Conservation (phyloP, 2,797 vertebrate species). For the Crocodylus rhombifer region DNA sequence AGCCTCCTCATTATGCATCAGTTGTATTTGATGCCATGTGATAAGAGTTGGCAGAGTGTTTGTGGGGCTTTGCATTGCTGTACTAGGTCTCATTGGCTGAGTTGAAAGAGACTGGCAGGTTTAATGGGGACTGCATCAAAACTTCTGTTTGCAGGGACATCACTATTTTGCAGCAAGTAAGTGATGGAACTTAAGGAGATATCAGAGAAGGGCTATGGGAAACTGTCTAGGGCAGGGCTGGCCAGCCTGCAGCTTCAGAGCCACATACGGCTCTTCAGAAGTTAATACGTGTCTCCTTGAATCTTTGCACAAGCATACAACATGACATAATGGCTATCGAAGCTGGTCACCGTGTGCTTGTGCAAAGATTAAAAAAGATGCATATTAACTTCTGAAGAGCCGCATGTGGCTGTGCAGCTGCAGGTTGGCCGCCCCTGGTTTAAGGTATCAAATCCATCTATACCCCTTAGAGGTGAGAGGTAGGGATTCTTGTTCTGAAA, state of each 20-base stretch:
- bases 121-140: neutral
- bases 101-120: neutral
- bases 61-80: neutral
- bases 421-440: no score
- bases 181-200: neutral
- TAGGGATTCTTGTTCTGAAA: neutral
- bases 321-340: no score
- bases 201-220: neutral
- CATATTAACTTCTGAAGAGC: no score
- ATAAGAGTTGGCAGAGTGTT: neutral
- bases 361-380: no score
- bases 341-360: no score
- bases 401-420: no score
- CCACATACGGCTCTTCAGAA: no score
- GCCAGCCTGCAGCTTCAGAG: no score
- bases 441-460: no score
- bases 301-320: no score
- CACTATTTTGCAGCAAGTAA: neutral
- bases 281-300: no score
- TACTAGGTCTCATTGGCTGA: neutral
- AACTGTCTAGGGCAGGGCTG: neutral
- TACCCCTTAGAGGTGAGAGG: neutral
- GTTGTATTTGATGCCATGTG: neutral
- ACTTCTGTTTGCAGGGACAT: neutral
- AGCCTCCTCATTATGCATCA: neutral